These are phyloP conservation scores for Climacteris rufus DNA, from an alignment of 2,113 vertebrate genomes.

Conservation along the genomic window DNA sequence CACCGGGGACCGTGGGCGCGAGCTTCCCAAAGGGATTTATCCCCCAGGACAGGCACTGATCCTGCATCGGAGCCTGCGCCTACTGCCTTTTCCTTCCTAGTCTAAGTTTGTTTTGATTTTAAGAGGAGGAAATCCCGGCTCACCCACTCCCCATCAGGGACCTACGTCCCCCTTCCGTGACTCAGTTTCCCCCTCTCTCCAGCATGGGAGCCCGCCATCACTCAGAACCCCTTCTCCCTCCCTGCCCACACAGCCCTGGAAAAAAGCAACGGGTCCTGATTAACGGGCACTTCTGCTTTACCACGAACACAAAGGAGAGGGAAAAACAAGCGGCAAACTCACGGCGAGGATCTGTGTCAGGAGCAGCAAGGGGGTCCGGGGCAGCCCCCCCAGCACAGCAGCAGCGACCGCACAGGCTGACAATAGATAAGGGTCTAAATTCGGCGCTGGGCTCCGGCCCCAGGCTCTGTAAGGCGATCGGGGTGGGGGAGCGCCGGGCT, in stretches of 20 bases:
- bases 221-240: neutral
- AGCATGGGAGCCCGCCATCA: neutral
- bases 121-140: neutral
- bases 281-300: neutral
- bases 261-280: neutral
- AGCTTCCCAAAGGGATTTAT: neutral
- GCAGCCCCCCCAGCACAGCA: neutral
- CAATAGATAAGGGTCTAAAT: slow-evolving; percentile 25
- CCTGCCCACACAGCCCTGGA: neutral
- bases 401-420: neutral
- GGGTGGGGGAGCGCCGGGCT: neutral
- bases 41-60: neutral
- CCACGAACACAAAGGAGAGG: neutral
- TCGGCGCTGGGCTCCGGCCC: neutral
- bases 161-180: neutral
- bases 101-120: neutral
- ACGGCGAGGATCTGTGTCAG: neutral
- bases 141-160: neutral
- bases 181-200: slow-evolving; percentile 14
- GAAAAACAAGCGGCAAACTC: neutral
- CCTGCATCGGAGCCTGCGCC: neutral
- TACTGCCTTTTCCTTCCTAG: neutral
- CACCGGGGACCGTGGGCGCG: accelerated
- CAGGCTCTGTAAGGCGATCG: neutral
- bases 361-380: neutral